A percentile compares a stretch with the other conserved stretches of the same genome.
Evolutionary conservation across 2,797 vertebrate species (phyloP).

Genomic region (Chelonia mydas): DNA sequence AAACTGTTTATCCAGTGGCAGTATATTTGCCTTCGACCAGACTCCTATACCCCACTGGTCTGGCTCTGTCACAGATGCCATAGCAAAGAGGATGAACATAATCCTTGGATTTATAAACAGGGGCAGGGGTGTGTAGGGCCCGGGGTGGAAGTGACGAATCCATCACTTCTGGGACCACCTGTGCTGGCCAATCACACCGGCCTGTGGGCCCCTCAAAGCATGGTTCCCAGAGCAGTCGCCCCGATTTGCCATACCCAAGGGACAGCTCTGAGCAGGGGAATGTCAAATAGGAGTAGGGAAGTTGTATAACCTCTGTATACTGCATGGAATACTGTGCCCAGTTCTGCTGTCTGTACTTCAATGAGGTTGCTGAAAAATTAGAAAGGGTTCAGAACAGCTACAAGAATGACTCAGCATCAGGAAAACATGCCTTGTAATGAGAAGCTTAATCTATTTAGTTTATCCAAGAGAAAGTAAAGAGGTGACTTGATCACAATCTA

Average conservation of each 20-base stretch:
- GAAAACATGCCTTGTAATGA: neutral
- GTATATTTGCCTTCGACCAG: too few species aligned
- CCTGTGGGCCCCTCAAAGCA: too few species aligned
- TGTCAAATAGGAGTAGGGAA: neutral
- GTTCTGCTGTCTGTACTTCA: neutral
- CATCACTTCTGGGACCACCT: too few species aligned
- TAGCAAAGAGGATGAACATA: neutral
- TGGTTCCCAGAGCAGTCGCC: too few species aligned
- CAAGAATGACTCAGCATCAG: neutral
- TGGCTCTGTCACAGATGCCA: too few species aligned
- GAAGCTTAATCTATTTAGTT: neutral
- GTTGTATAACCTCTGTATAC: neutral
- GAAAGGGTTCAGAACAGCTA: neutral
- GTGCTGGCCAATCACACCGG: too few species aligned
- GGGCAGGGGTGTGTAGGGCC: too few species aligned
- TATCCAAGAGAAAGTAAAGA: neutral
- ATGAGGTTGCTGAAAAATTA: neutral
- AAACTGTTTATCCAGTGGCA: too few species aligned
- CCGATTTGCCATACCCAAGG: too few species aligned
- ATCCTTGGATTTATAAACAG: neutral
- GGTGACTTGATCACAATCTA: neutral
- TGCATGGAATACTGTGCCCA: neutral
- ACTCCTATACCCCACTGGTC: too few species aligned
- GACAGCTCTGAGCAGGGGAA: neutral
- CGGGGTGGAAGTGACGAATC: too few species aligned